A percentile compares a stretch with the other conserved stretches of the same genome.
Evolutionary conservation across 2,113 vertebrate genomes (phyloP).

Genomic region (Nothoprocta perdicaria): DNA sequence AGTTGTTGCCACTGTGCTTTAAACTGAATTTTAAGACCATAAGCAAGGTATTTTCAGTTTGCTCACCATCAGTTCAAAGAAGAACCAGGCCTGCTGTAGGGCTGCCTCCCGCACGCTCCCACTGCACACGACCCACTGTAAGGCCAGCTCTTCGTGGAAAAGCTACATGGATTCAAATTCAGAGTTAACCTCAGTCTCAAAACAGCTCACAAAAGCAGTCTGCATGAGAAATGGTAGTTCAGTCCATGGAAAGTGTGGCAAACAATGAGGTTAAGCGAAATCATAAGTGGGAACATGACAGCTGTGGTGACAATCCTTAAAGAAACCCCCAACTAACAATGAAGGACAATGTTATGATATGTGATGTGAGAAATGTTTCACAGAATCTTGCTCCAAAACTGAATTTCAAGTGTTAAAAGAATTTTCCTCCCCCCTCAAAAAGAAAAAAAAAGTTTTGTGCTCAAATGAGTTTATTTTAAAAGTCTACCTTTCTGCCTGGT

Average conservation of each 20-base stretch:
- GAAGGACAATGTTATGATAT: slow-evolving; percentile 61
- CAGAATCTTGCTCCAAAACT: slow-evolving; percentile 62
- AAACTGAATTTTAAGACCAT: background rate
- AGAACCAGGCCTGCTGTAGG: slow-evolving; percentile 98
- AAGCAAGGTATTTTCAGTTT: slow-evolving; percentile 6
- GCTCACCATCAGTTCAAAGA: slow-evolving; percentile 98
- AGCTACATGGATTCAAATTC: slow-evolving; percentile 81
- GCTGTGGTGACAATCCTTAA: slow-evolving; percentile 72
- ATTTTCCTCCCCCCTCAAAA: background rate
- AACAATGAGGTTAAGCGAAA: slow-evolving; percentile 71
- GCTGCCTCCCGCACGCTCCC: slow-evolving; percentile 95
- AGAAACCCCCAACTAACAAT: slow-evolving; percentile 72
- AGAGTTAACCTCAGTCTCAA: slow-evolving; percentile 29
- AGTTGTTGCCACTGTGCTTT: background rate
- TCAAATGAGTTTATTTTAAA: slow-evolving; percentile 65
- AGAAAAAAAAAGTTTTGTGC: slow-evolving; percentile 27
- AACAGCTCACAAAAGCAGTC: slow-evolving; percentile 15
- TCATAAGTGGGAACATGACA: slow-evolving; percentile 47
- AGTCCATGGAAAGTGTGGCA: slow-evolving; percentile 48
- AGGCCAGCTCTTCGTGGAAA: slow-evolving; percentile 96
- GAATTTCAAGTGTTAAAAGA: slow-evolving; percentile 57
- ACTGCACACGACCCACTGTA: slow-evolving; percentile 99
- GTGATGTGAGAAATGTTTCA: slow-evolving; percentile 63
- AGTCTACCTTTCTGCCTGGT: slow-evolving; percentile 69
- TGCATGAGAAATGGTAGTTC: slow-evolving; percentile 42